These are phyloP conservation scores for Triops cancriformis DNA, from an alignment of 1,140 invertebrate genomes.

Conservation along the genomic window DNA sequence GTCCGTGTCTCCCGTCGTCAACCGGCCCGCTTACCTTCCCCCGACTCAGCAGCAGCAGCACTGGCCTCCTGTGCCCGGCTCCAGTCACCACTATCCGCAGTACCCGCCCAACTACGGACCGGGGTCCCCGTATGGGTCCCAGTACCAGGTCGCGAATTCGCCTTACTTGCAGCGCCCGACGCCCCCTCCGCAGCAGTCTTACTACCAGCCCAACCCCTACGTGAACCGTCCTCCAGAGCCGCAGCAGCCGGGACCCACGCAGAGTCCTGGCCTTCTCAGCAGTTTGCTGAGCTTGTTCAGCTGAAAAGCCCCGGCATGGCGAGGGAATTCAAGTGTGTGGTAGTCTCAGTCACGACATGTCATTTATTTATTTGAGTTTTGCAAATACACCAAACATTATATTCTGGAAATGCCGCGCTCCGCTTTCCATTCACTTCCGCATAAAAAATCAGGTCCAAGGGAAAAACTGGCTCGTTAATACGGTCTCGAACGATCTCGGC, in stretches of 20 bases:
- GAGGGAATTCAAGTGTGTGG: not conserved
- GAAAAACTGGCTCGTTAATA: constrained; percentile 31
- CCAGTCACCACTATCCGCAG: too few relatives aligned
- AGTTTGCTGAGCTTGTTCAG: not conserved
- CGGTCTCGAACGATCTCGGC: constrained; percentile 34
- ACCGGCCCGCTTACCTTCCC: too few relatives aligned
- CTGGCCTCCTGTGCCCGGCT: too few relatives aligned
- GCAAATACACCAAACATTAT: constrained; percentile 2
- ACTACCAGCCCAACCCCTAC: not conserved
- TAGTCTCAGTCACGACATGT: constrained; percentile 14
- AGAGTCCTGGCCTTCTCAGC: not conserved
- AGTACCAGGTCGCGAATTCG: not conserved
- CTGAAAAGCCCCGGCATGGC: not conserved
- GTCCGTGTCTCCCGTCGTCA: too few relatives aligned
- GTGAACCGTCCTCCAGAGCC: not conserved
- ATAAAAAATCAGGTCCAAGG: constrained; percentile 11
- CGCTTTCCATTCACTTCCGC: not conserved
- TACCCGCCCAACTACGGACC: not conserved
- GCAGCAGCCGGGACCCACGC: not conserved
- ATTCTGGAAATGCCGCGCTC: not conserved
- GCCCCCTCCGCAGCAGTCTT: not conserved
- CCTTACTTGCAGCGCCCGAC: not conserved
- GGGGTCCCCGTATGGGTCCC: not conserved
- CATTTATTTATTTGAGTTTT: constrained; percentile 18
- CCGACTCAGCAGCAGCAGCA: too few relatives aligned